A percentile compares a stretch with the other conserved stretches of the same genome.
Conservation (phyloP, 2,113 vertebrate genomes). For the Pogonocichla stellata region DNA sequence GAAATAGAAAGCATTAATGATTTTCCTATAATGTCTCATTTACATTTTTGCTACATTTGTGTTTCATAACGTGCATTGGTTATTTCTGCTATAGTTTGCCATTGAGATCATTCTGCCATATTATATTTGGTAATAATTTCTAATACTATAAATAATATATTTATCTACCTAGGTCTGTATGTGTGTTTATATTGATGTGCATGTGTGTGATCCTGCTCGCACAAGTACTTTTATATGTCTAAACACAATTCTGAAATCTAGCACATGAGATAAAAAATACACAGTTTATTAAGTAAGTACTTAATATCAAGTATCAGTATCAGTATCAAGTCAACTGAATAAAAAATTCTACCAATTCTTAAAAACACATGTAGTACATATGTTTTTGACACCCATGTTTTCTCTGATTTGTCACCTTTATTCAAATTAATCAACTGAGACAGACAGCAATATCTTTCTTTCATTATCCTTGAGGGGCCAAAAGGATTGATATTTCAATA, state of each 20-base stretch:
- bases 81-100: not conserved
- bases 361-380: not conserved
- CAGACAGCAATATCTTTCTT: not conserved
- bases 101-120: not conserved
- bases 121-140: not conserved
- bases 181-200: not conserved
- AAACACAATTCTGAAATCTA: not conserved
- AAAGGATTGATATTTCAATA: not conserved
- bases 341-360: not conserved
- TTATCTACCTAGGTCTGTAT: not conserved
- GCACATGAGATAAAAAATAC: not conserved
- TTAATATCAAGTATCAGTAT: too few relatives aligned
- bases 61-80: not conserved
- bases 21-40: not conserved
- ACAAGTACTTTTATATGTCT: not conserved
- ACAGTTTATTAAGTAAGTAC: not conserved
- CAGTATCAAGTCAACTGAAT: not conserved
- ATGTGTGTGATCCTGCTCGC: not conserved
- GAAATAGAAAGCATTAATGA: not conserved
- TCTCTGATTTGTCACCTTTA: not conserved
- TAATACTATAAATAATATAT: not conserved
- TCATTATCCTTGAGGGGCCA: not conserved
- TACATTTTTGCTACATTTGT: not conserved
- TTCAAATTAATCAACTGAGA: not conserved
- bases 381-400: not conserved